These are phyloP conservation scores for Pseudomugil tenellus DNA, from an alignment of 2,797 vertebrate genomes.

Conservation along the genomic window DNA sequence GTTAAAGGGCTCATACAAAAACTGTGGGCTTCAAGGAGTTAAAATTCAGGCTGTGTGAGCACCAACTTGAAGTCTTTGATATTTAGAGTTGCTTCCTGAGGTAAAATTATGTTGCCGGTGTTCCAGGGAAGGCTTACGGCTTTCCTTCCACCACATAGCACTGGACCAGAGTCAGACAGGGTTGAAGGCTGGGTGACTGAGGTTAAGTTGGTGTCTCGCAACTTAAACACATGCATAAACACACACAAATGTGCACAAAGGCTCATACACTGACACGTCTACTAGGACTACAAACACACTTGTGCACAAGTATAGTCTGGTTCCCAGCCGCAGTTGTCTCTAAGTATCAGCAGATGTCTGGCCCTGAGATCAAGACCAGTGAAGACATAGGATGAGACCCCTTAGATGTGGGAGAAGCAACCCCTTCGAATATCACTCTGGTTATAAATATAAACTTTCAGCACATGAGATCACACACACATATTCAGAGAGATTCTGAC, in stretches of 20 bases:
- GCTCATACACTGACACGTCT: conserved; percentile 16
- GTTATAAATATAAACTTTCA: conserved; percentile 51
- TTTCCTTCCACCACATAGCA: conserved; percentile 58
- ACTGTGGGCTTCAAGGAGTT: conserved; percentile 30
- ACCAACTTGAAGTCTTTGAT: conserved; percentile 51
- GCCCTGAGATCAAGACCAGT: conserved; percentile 80
- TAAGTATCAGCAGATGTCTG: conserved; percentile 85
- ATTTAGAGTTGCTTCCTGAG: conserved; percentile 63
- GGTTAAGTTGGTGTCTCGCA: conserved; percentile 51
- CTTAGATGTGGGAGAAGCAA: conserved; percentile 81
- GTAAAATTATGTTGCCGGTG: conserved; percentile 55
- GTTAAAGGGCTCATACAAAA: conserved; percentile 42
- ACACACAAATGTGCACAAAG: conserved; percentile 4
- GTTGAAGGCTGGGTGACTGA: conserved; percentile 58
- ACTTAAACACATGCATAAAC: conserved; percentile 9
- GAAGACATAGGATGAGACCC: conserved; percentile 77
- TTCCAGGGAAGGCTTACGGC: conserved; percentile 54
- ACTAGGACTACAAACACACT: conserved; percentile 19
- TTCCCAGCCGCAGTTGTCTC: conserved; percentile 78
- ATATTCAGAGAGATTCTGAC: conserved; percentile 43
- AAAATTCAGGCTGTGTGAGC: conserved; percentile 17
- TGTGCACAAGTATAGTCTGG: conserved; percentile 58
- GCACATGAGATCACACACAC: conserved; percentile 26
- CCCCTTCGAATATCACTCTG: conserved; percentile 70
- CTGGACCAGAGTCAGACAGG: conserved; percentile 54